Conservation (phyloP, 2,113 vertebrate species). For the Trichechus manatus region DNA sequence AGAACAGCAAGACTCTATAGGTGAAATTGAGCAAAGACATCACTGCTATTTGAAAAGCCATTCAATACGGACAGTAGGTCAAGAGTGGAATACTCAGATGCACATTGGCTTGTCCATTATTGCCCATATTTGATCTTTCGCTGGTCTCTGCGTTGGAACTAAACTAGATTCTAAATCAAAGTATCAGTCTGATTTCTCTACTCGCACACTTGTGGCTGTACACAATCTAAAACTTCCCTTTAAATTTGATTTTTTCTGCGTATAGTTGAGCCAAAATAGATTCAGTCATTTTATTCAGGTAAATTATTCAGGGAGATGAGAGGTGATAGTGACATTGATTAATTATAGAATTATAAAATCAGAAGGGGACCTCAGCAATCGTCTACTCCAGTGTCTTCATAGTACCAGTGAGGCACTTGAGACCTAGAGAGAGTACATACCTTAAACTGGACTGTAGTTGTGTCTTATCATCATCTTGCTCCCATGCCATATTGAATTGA, state of each 20-base stretch:
- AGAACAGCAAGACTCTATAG: background rate
- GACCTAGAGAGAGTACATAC: background rate
- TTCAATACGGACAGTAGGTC: background rate
- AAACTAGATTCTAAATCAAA: background rate
- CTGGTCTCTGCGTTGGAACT: background rate
- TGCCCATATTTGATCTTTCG: background rate
- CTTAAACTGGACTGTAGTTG: background rate
- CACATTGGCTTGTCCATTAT: background rate
- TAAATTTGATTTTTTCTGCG: slow-evolving; percentile 8
- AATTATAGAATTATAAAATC: slow-evolving; percentile 21
- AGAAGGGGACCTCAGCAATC: background rate
- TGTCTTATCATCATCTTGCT: background rate
- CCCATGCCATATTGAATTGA: background rate
- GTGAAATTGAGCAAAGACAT: background rate
- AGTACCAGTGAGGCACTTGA: background rate
- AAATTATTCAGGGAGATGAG: background rate
- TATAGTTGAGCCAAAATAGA: slow-evolving; percentile 1
- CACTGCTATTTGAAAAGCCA: background rate
- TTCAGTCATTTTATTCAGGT: slow-evolving; percentile 30
- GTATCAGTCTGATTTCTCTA: background rate
- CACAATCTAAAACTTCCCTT: background rate
- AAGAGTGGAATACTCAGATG: background rate
- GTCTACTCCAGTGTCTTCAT: background rate
- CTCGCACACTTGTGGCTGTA: background rate
- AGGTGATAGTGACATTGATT: background rate